Base-by-base conservation (phyloP, 2,888 invertebrate genomes). In the Lochmaea capreae region DNA sequence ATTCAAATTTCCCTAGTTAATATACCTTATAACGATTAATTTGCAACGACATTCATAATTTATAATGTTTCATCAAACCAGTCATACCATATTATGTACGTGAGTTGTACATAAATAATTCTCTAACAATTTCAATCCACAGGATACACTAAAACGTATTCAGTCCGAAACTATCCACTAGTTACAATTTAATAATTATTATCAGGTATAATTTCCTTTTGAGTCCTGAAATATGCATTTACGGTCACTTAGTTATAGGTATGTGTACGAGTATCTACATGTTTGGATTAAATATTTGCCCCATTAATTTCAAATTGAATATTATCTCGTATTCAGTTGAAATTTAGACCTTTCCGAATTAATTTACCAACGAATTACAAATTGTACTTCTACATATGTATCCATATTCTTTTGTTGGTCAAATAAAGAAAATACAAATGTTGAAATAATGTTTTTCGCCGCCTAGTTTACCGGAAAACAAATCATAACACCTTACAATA, bases 191-290 rank as follows among this genome's bases (percentile, higher is more conserved):
- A 63, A 52, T 54, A 69, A 69, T 69, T 69, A 69, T 69, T 39
- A 63, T 52, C 62, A 26, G 8, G 33, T 39, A 63, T 69, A 69
- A 69, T 69, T 69, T 69, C 69, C 69, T 69, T 62, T 62, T 69
- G 69, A 54, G 63, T 33, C 62, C 52, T 69, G 52, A 63, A 69
- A 63, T 63, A 54, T 69, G 63, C 62, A 69, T 69, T 63, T 57
- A 54, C 42, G 33, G 18, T 42, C n/a, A 22, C 33, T 39, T 39
- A 9, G 26, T 22, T 67, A 18, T 42, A 18, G 14, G 39, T 16
- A 57, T 10, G 12, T 54, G 26, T 33, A 33, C 5, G 3, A 46
- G n/a, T 16, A 54, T 54, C 54, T 54, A 54, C 54, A 54, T 54
- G 14, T n/a, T 16, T 18, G 3, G 18, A 62, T 61, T 49, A 46